Evolutionary conservation across 2,113 vertebrate species (phyloP).

Genomic region (Neomonachus schauinslandi): DNA sequence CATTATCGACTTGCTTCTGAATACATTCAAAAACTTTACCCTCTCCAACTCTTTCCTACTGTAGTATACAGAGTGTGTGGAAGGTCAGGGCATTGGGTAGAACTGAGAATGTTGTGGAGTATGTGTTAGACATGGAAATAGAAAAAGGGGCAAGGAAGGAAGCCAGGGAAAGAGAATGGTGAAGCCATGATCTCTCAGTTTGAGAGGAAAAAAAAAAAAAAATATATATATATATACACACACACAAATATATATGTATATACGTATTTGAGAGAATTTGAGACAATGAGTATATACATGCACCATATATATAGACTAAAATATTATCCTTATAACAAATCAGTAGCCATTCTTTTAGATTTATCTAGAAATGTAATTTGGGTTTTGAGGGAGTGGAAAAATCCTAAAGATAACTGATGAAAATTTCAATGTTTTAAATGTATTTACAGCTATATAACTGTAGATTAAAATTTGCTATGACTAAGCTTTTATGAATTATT

Average conservation of each 20-base stretch:
- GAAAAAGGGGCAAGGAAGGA: background rate
- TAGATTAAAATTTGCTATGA: background rate
- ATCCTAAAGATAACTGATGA: background rate
- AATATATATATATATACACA: no score
- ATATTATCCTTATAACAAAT: background rate
- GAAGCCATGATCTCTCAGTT: background rate
- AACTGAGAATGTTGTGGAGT: background rate
- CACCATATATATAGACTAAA: background rate
- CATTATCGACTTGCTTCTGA: background rate
- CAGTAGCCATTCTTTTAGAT: background rate
- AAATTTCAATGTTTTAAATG: background rate
- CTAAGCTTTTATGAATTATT: background rate
- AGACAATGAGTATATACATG: background rate
- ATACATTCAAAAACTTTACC: background rate
- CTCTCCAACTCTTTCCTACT: background rate
- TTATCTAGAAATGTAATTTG: background rate
- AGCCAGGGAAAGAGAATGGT: background rate
- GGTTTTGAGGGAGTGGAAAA: background rate
- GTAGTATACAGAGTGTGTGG: background rate
- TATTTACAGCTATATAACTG: background rate
- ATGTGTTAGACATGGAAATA: background rate
- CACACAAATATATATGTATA: background rate
- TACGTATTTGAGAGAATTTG: background rate
- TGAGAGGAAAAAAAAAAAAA: background rate
- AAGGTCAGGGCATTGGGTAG: background rate